phyloP scores from a whole-genome alignment of 2,113 vertebrate species.

The Gadus chalcogrammus region DNA sequence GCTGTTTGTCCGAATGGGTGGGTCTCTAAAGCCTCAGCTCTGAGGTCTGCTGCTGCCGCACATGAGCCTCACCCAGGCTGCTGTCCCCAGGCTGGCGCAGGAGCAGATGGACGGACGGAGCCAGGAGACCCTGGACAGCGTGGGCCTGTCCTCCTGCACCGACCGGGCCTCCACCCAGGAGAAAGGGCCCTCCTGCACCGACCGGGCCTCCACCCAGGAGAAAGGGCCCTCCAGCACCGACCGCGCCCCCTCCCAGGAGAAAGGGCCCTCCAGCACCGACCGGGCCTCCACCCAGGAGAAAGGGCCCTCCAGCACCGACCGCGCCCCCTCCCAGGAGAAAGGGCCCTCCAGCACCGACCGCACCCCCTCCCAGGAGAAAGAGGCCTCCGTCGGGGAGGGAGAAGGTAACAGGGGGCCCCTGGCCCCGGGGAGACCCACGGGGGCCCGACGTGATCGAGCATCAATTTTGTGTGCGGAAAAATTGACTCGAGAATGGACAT shows the following conservation, averaged over 20 bases:
- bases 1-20: too few species aligned
- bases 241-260: too few species aligned
- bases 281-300: slow-evolving; percentile 9
- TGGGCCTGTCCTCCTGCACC: slow-evolving; percentile 40
- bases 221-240: too few species aligned
- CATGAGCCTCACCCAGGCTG: neutral
- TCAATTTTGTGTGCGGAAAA: too few species aligned
- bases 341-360: slow-evolving; percentile 40
- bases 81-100: slow-evolving; percentile 47
- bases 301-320: slow-evolving; percentile 40
- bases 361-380: slow-evolving; percentile 1
- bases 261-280: slow-evolving; percentile 30
- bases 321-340: slow-evolving; percentile 1
- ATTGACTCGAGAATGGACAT: too few species aligned
- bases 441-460: too few species aligned
- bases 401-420: too few species aligned
- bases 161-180: slow-evolving; percentile 29
- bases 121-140: slow-evolving; percentile 50
- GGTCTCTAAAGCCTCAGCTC: neutral
- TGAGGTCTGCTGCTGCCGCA: neutral
- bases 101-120: slow-evolving; percentile 44
- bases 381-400: too few species aligned
- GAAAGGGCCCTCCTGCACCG: too few species aligned
- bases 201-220: too few species aligned
- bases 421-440: too few species aligned